Conservation (phyloP, 1,140 invertebrate genomes). For the Papilio xuthus region DNA sequence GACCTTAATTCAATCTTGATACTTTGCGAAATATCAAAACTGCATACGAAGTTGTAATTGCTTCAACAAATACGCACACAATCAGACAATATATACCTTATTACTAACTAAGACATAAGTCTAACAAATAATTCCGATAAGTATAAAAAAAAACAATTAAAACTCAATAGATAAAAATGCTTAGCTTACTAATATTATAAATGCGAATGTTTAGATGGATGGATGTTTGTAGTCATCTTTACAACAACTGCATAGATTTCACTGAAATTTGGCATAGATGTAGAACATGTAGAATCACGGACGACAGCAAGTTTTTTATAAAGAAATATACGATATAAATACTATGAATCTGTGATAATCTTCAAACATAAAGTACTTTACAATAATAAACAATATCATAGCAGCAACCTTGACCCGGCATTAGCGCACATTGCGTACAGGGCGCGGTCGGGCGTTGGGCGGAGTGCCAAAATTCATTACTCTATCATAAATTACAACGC, state of each 20-base stretch:
- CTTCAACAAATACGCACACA: not conserved
- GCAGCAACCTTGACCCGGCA: not conserved
- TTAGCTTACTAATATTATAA: too few relatives aligned
- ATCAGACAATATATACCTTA: not conserved
- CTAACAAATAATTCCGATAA: not conserved
- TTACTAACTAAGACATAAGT: not conserved
- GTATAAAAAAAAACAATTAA: too few relatives aligned
- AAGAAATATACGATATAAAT: too few relatives aligned
- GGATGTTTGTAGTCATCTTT: too few relatives aligned
- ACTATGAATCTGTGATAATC: too few relatives aligned
- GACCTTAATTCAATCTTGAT: slow-evolving; percentile 8
- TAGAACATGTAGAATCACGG: too few relatives aligned
- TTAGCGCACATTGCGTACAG: not conserved
- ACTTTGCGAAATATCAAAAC: slow-evolving; percentile 7
- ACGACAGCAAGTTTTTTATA: too few relatives aligned
- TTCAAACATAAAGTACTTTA: not conserved
- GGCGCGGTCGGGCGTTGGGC: not conserved
- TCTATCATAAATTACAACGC: not conserved
- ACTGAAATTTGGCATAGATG: too few relatives aligned
- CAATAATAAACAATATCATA: not conserved
- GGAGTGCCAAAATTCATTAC: not conserved
- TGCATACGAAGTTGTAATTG: not conserved
- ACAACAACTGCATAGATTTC: too few relatives aligned
- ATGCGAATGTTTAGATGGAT: too few relatives aligned
- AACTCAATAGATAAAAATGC: too few relatives aligned